Evolutionary conservation across 2,888 invertebrate species (phyloP), one percentile per base, ranked within the genome.

Genomic region (Empis livida): DNA sequence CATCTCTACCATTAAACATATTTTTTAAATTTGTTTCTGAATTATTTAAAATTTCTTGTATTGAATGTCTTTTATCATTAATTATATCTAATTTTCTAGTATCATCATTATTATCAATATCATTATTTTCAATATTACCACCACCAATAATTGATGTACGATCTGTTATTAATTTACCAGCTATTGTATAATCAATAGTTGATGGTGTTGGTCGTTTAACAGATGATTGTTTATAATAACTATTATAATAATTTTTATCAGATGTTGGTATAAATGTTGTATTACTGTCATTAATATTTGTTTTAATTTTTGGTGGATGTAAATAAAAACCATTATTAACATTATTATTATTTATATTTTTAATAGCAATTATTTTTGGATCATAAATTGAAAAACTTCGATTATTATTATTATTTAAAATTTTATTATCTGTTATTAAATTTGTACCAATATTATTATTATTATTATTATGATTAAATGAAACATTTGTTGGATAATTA

Each of bases 251-350:
- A 23, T 27, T 27, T 27, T 27, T 5, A 27, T 27, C 23, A 8
- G 23, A 27, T 27, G 23, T 8, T 27, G 23, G 23, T 20, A 20
- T 5, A 5, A 20, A 5, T 20, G 20, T 20, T 20, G 20, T 20
- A 20, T 5, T n/a, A n/a, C n/a, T n/a, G n/a, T n/a, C n/a, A n/a
- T n/a, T 5, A 3, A 20, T 20, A 27, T 27, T 27, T 27, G 23
- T 8, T 27, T 5, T 8, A 8, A 27, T 8, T 27, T 47, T 53
- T 38, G 53, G 54, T 37, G 50, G 47, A 44, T 57, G 55, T 23
- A 57, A 43, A 47, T 46, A 57, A 47, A 55, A 57, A 15, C 54
- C 53, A 43, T 23, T n/a, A n/a, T n/a, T 43, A n/a, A 14, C 15
- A 42, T 43, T 47, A 39, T 37, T 46, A 37, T 47, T 53, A 42